These are phyloP conservation scores for Pollenia amentaria DNA, from an alignment of 2,888 invertebrate genomes.

Conservation along the genomic window DNA sequence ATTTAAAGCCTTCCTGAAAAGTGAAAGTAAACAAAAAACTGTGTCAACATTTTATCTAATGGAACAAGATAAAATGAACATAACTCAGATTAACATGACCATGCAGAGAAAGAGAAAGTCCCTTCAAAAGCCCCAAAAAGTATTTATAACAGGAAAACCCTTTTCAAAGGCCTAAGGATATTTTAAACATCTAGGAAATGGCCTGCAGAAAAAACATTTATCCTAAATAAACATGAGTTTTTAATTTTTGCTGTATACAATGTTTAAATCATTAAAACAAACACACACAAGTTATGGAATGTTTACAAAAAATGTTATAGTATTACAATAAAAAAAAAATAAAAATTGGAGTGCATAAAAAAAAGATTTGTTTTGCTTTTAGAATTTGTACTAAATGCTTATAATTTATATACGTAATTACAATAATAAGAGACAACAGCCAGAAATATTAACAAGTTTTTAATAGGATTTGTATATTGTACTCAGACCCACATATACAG, in stretches of 20 bases:
- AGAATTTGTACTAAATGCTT: not conserved
- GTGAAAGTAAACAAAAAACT: conserved; percentile 5
- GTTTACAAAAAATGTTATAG: conserved; percentile 9
- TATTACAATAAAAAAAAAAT: not conserved
- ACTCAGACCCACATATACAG: not conserved
- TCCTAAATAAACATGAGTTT: conserved; percentile 57
- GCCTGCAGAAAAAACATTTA: conserved; percentile 40
- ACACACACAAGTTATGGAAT: conserved; percentile 3
- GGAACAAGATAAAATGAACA: not conserved
- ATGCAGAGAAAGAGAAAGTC: too few species aligned
- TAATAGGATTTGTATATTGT: conserved; percentile 27
- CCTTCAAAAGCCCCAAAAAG: not conserved
- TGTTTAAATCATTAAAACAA: not conserved
- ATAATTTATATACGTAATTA: conserved; percentile 3
- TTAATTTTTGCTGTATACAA: conserved; percentile 10
- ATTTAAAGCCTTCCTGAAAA: not conserved
- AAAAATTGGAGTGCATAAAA: not conserved
- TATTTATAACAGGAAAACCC: conserved; percentile 26
- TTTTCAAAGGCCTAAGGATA: not conserved
- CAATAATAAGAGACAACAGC: not conserved
- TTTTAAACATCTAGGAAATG: not conserved
- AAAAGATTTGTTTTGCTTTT: not conserved
- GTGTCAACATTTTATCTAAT: conserved; percentile 30
- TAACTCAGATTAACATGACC: not conserved
- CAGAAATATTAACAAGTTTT: conserved; percentile 19